Base-by-base conservation (phyloP, 2,797 vertebrate genomes). In the Diceros bicornis region DNA sequence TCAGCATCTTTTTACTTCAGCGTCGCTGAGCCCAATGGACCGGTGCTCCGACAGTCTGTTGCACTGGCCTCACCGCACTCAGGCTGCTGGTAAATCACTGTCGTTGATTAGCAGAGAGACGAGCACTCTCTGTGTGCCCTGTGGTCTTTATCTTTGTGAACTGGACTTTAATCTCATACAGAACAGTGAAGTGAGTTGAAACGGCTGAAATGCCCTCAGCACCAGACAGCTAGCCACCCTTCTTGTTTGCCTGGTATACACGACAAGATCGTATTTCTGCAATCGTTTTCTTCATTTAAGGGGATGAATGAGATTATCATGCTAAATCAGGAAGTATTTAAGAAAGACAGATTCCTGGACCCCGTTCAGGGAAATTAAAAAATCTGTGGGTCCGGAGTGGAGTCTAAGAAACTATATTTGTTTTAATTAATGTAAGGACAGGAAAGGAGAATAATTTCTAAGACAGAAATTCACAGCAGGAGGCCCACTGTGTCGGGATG, bases 281-380 rank as follows among this genome's bases (percentile, higher is more conserved):
- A 50, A 13, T 10, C 37, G 59, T 57, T 32, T 71, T 47, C 52
- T 57, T 66, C 37, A 50, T 64, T 62, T 18, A 52, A 6, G 57
- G 34, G 44, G 55, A 6, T 18, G n/a, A 90, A 44, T 27, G 4
- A 18, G 41, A 37, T 17, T 5, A 37, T 32, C 5, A 23, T 32
- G 44, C 69, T 47, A 75, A 57, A 71, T 62, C 61, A 77, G 82
- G 44, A 72, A 37, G 32, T 83, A n/a, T 55, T 47, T 61, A 34
- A 25, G n/a, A 62, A 55, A 64, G 81, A 87, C 50, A 62, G 52
- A 55, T 87, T 78, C 34, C 89, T 95, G 81, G 62, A 83, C 25
- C 20, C 12, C 9, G 4, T 12, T 62, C 55, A 44, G 23, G 75
- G 61, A 89, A 82, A n/a, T 86, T 1, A 59, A 23, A 37, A 55